Evolutionary conservation across 2,113 vertebrate genomes (phyloP).

Genomic region (Plestiodon gilberti): DNA sequence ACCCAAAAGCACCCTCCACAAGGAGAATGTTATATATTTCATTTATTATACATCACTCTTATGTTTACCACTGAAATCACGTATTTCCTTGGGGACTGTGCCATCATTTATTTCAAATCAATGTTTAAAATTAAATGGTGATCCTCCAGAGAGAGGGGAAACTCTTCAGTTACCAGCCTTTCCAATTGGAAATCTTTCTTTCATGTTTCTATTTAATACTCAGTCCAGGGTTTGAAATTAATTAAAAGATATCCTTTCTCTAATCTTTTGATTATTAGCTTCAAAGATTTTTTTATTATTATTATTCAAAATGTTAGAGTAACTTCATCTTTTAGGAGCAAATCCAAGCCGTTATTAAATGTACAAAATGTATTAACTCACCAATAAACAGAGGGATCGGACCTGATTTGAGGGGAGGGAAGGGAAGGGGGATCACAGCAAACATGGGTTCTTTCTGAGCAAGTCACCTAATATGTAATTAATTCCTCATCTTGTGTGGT

Average conservation of each 20-base stretch:
- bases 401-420: background rate
- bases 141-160: conserved; percentile 68
- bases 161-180: conserved; percentile 64
- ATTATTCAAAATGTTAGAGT: conserved; percentile 67
- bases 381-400: conserved; percentile 24
- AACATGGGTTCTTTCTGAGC: conserved; percentile 19
- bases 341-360: conserved; percentile 63
- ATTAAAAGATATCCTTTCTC: conserved; percentile 84
- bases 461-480: conserved; percentile 11
- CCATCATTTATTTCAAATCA: conserved; percentile 82
- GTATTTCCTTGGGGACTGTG: conserved; percentile 73
- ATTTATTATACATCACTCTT: conserved; percentile 70
- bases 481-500: conserved; percentile 5
- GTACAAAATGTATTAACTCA: conserved; percentile 47
- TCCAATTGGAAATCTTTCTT: conserved; percentile 77
- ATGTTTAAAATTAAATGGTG: conserved; percentile 82
- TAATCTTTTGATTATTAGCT: conserved; percentile 84
- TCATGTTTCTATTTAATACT: conserved; percentile 79
- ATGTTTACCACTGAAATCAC: conserved; percentile 70
- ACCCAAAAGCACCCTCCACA: conserved; percentile 37
- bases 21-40: conserved; percentile 68
- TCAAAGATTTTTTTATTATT: conserved; percentile 70
- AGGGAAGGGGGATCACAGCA: conserved; percentile 11
- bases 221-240: conserved; percentile 80
- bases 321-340: conserved; percentile 72